Conservation (phyloP, 2,888 invertebrate genomes). For the Pogonocherus hispidulus region DNA sequence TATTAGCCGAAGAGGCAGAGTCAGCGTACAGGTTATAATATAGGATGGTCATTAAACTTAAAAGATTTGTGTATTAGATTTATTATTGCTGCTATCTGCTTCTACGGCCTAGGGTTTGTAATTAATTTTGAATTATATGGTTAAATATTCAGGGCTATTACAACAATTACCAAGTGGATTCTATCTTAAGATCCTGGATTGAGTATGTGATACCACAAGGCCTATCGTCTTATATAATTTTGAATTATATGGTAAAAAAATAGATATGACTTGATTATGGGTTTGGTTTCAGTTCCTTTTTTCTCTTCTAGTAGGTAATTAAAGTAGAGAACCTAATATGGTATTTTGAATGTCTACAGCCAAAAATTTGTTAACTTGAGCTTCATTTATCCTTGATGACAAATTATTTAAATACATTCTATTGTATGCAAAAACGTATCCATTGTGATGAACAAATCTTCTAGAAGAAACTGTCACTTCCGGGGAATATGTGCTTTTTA, state of each 20-base stretch:
- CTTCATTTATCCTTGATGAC: too few relatives aligned
- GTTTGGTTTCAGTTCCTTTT: background rate
- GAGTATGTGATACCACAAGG: background rate
- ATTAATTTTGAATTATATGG: conserved; percentile 34
- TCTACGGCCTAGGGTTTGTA: conserved; percentile 35
- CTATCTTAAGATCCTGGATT: too few relatives aligned
- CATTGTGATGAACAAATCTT: too few relatives aligned
- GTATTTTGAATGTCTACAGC: too few relatives aligned
- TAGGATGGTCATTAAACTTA: conserved; percentile 42
- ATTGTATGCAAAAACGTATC: too few relatives aligned
- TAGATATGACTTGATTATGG: background rate
- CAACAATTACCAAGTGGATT: conserved; percentile 10
- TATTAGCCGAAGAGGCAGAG: conserved; percentile 25
- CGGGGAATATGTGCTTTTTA: too few relatives aligned
- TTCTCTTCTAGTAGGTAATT: background rate
- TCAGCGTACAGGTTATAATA: conserved; percentile 37
- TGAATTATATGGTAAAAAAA: background rate
- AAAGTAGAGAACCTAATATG: too few relatives aligned
- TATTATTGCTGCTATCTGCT: conserved; percentile 34
- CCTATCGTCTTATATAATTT: background rate
- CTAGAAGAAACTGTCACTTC: too few relatives aligned
- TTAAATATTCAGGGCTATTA: conserved; percentile 26
- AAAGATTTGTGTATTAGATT: conserved; percentile 41
- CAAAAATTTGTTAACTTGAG: too few relatives aligned
- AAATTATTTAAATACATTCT: too few relatives aligned